Conservation (phyloP, 1,140 invertebrate species). For the Delia radicum region DNA sequence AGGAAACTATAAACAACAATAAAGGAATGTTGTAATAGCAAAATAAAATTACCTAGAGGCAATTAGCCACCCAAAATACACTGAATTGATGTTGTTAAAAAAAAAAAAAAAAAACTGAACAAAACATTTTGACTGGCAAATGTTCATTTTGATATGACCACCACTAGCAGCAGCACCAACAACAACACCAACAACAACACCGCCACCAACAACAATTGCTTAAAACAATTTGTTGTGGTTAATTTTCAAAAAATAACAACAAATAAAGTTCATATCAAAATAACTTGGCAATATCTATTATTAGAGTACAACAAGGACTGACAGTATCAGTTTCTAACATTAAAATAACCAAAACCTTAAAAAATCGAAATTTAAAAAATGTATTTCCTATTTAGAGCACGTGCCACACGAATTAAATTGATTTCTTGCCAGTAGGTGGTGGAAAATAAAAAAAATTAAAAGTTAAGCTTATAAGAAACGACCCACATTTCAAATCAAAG, state of each 20-base stretch:
- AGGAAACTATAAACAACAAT: background rate
- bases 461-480: background rate
- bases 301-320: background rate
- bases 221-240: no score
- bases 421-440: conserved; percentile 53
- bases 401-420: conserved; percentile 54
- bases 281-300: background rate
- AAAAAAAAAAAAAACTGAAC: no score
- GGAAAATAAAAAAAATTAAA: conserved; percentile 28
- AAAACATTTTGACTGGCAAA: background rate
- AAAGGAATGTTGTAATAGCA: no score
- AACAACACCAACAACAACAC: no score
- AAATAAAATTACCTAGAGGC: no score
- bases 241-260: no score
- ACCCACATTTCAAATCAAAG: background rate
- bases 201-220: no score
- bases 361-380: background rate
- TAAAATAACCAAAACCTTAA: no score
- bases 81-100: background rate
- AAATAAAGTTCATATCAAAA: background rate
- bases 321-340: background rate
- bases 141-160: background rate
- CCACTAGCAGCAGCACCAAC: no score
- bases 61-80: conserved; percentile 1
- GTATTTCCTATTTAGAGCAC: conserved; percentile 49